Evolutionary conservation across 2,888 invertebrate species (phyloP), one percentile per base, ranked within the genome.

Genomic region (Eupithecia exiguata): DNA sequence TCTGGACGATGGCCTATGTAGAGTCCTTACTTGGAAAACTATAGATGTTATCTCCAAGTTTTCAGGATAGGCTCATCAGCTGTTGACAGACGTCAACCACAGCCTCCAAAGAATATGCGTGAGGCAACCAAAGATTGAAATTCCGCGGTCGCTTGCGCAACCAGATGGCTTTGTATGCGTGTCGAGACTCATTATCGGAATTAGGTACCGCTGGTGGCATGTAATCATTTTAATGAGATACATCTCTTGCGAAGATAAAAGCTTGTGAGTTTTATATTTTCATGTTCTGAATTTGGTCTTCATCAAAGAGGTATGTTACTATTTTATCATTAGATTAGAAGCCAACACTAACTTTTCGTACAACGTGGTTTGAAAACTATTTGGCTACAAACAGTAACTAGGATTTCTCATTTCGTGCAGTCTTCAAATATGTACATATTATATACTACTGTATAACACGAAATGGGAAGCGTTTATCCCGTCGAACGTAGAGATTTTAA

Each of bases 71-170:
- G 12, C 12, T 58, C 58, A 25, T 58, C 58, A 58, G 12, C 25
- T 58, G 58, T 53, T 53, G 53, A 53, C 21, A 38, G 21, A 38
- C 36, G 38, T 21, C 66, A 66, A 68, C 75, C 72, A 72, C 75
- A 72, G 68, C 69, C 72, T 72, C 69, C 61, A 68, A 68, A 58
- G 72, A 70, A 72, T 70, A 68, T 46, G 63, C 49, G 63, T 65
- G 72, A 70, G 63, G 75, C 72, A 75, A 75, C 36, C 69, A 43
- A 70, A 70, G 75, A 75, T 75, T 75, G 75, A 75, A 73, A 76
- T 73, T 71, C 76, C 69, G 76, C 71, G 76, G 76, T 74, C 36
- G 61, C 21, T 76, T 76, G 10, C 71, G 53, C 67, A 76, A 75
- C 67, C 49, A 53, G 49, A 38, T 53, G 6, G 67, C 74, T 77